Evolutionary conservation across 2,113 vertebrate genomes (phyloP), one percentile per base, ranked within the genome.

Genomic region (Oceanites oceanicus): DNA sequence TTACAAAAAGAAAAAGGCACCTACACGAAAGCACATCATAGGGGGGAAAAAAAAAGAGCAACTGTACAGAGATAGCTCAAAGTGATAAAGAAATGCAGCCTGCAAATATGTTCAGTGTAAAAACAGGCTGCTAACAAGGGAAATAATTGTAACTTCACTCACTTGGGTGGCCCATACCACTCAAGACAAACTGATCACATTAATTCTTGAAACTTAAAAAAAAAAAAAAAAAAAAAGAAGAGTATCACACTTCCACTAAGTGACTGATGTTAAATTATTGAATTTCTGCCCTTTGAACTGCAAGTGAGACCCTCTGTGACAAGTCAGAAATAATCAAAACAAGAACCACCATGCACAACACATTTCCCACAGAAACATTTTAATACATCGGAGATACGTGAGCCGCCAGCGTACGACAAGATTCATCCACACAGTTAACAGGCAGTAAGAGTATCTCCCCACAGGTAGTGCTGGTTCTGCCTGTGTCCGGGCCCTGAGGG

Each of bases 271-370:
- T 45, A 79, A 92, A 91, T 80, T 56, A 81, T 7, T 91, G 49
- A 42, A 85, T 76, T 80, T 61, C 70, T 85, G 13, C 58, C 58
- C 77, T 89, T 82, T 79, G 66, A 91, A 90, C 18, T 75, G 22
- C 34, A 84, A 75, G 25, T 7, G 80, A 25, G 68, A 78, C 29
- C 23, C 30, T 76, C 65, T 63, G 47, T 1, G 3, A 65, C 6
- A 55, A 87, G 17, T 40, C 40, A 90, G 47, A 85, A 95, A 73
- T 47, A 88, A 70, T 78, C 36, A 53, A 72, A 94, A 62, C 38
- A 67, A 67, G 47, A 94, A 73, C 20, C n/a, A 85, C 25, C 0
- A 0, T 12, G 22, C 15, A 79, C 16, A 55, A 72, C 14, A 0
- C 16, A 67, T 68, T 77, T 70, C 66, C 77, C 42, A 53, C 22